Evolutionary conservation across 2,113 vertebrate species (phyloP).

Genomic region (Seriola aureovittata): DNA sequence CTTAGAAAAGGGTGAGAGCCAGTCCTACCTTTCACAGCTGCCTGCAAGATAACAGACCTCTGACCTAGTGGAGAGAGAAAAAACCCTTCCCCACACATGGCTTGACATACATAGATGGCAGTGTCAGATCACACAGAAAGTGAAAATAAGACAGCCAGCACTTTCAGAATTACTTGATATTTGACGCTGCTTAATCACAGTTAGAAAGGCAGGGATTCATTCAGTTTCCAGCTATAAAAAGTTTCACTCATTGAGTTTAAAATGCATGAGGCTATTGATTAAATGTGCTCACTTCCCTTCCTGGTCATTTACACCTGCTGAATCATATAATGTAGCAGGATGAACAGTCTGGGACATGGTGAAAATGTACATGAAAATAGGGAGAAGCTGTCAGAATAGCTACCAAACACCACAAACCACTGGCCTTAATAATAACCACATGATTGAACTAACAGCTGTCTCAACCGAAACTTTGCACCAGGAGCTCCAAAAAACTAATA

Average conservation of each 20-base stretch:
- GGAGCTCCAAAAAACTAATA: conserved; percentile 16
- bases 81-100: not conserved
- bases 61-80: conserved; percentile 39
- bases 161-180: not conserved
- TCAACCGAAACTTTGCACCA: not conserved
- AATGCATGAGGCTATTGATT: not conserved
- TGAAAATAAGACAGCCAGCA: conserved; percentile 5
- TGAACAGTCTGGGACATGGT: not conserved
- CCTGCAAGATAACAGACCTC: conserved; percentile 68
- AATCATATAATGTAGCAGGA: not conserved
- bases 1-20: conserved; percentile 58
- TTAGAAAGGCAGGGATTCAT: conserved; percentile 22
- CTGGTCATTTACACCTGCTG: not conserved
- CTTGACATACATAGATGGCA: not conserved
- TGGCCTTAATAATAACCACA: not conserved
- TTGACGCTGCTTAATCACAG: not conserved
- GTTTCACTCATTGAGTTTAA: not conserved
- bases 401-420: not conserved
- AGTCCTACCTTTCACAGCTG: conserved; percentile 70
- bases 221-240: not conserved
- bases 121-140: conserved; percentile 16
- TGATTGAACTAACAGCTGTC: not conserved
- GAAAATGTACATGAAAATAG: not conserved
- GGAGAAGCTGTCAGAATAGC: not conserved
- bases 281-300: not conserved